A percentile compares a stretch with the other conserved stretches of the same genome.
Conservation (phyloP, 2,797 vertebrate genomes). For the Cephalopachus bancanus region DNA sequence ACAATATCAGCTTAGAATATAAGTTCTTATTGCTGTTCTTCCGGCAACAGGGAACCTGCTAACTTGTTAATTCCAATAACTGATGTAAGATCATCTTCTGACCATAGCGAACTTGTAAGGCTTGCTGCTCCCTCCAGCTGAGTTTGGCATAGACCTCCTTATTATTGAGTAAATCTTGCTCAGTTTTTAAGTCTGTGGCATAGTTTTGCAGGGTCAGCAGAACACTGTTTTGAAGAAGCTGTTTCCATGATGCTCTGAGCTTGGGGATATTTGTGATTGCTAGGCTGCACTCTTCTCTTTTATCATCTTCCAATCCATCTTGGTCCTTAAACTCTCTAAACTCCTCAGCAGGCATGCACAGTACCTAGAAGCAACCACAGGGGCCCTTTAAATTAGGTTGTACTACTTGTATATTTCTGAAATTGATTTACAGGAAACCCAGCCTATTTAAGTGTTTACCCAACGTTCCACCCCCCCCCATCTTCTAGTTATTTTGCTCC, state of each 20-base stretch:
- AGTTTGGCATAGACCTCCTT: slow-evolving; percentile 85
- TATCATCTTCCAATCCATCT: slow-evolving; percentile 92
- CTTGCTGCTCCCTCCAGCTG: slow-evolving; percentile 90
- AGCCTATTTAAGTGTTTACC: not conserved
- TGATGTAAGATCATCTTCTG: slow-evolving; percentile 94
- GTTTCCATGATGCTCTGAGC: slow-evolving; percentile 90
- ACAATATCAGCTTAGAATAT: not conserved
- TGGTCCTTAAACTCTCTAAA: slow-evolving; percentile 93
- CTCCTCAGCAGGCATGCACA: slow-evolving; percentile 94
- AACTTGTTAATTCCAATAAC: slow-evolving; percentile 90
- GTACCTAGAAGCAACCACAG: slow-evolving; percentile 89
- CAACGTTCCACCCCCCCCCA: not conserved
- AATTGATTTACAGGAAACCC: not conserved
- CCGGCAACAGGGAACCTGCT: not conserved
- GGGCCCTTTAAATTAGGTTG: not conserved
- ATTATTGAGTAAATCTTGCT: slow-evolving; percentile 89
- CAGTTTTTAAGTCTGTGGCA: slow-evolving; percentile 86
- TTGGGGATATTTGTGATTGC: slow-evolving; percentile 89
- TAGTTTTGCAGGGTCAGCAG: slow-evolving; percentile 90
- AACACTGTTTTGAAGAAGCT: slow-evolving; percentile 89
- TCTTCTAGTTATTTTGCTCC: not conserved
- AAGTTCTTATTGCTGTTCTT: not conserved
- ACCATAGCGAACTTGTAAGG: slow-evolving; percentile 94
- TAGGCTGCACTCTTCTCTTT: slow-evolving; percentile 86
- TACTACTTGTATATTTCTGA: not conserved